Evolutionary conservation across 2,797 vertebrate species (phyloP).

Genomic region (Silurus aristotelis): DNA sequence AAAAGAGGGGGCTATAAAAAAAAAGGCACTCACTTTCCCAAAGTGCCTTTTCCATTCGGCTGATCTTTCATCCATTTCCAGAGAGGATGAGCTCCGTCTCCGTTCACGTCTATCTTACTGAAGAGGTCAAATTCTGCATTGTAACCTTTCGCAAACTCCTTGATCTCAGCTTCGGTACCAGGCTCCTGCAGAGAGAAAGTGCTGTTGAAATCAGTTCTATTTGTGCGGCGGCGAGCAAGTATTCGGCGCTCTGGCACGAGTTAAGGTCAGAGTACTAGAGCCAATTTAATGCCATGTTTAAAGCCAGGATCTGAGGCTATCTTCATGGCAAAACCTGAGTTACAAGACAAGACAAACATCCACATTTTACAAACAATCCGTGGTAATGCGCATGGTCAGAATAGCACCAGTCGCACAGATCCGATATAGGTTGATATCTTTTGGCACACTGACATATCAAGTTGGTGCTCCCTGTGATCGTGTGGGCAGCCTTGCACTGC

Average conservation of each 20-base stretch:
- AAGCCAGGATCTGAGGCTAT: too few relatives aligned
- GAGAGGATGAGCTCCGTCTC: constrained; percentile 86
- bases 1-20: background rate
- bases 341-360: too few relatives aligned
- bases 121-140: constrained; percentile 89
- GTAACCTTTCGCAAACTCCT: constrained; percentile 83
- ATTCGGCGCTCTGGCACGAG: background rate
- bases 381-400: too few relatives aligned
- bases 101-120: constrained; percentile 93
- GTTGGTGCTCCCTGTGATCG: too few relatives aligned
- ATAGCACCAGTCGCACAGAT: too few relatives aligned
- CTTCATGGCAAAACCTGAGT: background rate
- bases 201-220: background rate
- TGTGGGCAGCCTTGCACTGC: too few relatives aligned
- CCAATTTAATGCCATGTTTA: too few relatives aligned
- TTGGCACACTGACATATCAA: too few relatives aligned
- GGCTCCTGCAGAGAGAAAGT: constrained; percentile 79
- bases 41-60: constrained; percentile 85
- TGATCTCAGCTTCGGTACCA: constrained; percentile 84
- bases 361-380: too few relatives aligned
- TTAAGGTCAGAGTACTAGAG: too few relatives aligned
- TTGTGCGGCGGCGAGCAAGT: background rate
- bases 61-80: constrained; percentile 98
- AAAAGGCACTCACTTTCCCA: constrained; percentile 80
- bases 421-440: too few relatives aligned